Evolutionary conservation across 1,140 invertebrate species (phyloP).

Genomic region (Trichonephila clavata): DNA sequence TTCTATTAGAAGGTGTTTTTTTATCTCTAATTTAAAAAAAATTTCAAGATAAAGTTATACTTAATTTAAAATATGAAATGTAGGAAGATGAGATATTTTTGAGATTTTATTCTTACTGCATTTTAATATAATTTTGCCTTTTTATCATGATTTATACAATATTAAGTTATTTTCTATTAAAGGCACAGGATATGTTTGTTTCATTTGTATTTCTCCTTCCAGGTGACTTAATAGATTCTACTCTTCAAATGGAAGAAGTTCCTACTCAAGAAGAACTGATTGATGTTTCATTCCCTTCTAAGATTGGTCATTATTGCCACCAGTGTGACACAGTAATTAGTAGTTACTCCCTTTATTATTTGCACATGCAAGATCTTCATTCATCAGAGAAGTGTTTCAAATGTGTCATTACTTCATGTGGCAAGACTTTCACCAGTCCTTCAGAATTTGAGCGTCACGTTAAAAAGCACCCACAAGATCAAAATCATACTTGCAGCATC

Average conservation of each 20-base stretch:
- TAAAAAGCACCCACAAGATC: not conserved
- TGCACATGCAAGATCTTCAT: conserved; percentile 79
- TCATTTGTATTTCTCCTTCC: not conserved
- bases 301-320: conserved; percentile 78
- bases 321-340: conserved; percentile 78
- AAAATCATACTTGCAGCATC: conserved; percentile 35
- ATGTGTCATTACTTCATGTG: conserved; percentile 77
- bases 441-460: conserved; percentile 72
- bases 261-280: conserved; percentile 70
- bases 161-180: too few species aligned
- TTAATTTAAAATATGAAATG: too few species aligned
- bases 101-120: too few species aligned
- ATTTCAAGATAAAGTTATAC: too few species aligned
- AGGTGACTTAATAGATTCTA: conserved; percentile 5
- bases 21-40: too few species aligned
- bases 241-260: conserved; percentile 45
- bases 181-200: too few species aligned
- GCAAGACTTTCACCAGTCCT: conserved; percentile 75
- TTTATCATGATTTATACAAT: too few species aligned
- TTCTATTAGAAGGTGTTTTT: too few species aligned
- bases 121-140: too few species aligned
- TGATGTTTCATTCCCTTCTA: conserved; percentile 70
- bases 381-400: conserved; percentile 77
- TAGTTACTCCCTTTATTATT: conserved; percentile 78
- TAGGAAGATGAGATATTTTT: too few species aligned